Evolutionary conservation across 1,140 invertebrate species (phyloP).

Genomic region (Notospermus geniculatus): DNA sequence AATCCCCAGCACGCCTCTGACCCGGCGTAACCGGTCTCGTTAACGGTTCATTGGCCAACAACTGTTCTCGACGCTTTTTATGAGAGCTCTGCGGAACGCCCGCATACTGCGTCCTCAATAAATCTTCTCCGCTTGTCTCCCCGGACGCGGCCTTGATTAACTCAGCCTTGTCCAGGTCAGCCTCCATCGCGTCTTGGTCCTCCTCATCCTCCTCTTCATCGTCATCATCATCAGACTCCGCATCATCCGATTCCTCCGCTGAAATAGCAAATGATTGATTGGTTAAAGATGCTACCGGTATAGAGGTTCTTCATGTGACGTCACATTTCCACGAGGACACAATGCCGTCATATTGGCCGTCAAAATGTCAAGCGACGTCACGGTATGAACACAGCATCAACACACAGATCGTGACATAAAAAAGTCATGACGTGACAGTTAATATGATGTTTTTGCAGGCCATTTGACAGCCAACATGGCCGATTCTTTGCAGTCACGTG

Average conservation of each 20-base stretch:
- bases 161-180: conserved; percentile 60
- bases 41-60: not conserved
- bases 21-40: not conserved
- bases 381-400: no score
- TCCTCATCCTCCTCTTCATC: conserved; percentile 56
- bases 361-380: no score
- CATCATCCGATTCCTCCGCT: conserved; percentile 44
- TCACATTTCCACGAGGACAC: no score
- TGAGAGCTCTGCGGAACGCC: conserved; percentile 15
- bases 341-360: no score
- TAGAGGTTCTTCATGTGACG: no score
- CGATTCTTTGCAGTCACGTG: no score
- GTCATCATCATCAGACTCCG: conserved; percentile 54
- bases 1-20: not conserved
- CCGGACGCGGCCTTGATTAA: conserved; percentile 46
- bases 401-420: no score
- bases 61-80: conserved; percentile 22
- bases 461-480: no score
- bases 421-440: no score
- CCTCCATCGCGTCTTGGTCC: conserved; percentile 59
- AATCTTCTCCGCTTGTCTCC: conserved; percentile 55
- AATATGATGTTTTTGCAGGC: no score
- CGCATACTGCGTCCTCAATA: conserved; percentile 53
- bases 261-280: no score
- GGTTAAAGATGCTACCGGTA: no score